Evolutionary conservation across 2,113 vertebrate genomes (phyloP), one percentile per base, ranked within the genome.

Genomic region (Dendropsophus ebraccatus): DNA sequence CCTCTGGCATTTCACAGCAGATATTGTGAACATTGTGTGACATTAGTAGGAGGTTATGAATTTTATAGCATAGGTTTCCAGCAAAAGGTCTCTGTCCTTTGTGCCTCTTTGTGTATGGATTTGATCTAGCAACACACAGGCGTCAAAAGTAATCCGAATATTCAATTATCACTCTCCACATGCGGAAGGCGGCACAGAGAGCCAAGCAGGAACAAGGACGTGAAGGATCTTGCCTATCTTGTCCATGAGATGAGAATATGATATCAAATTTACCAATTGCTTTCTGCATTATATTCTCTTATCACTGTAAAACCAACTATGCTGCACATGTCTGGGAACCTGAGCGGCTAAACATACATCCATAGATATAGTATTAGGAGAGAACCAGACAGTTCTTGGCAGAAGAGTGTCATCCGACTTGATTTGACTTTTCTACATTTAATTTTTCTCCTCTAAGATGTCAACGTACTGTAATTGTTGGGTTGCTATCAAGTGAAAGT

Each of bases 1-100:
- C 85, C 78, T 52, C 77, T 81, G 85, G 77, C 78, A 62, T 74
- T 74, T 81, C 79, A 74, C 85, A 87, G 78, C 41, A 62, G 49
- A 60, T 25, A 62, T 28, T 45, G 76, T 80, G 84, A 80, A 32
- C 65, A 72, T 47, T 72, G 76, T 58, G 76, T 80, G 62, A 56
- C 78, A 62, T 41, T 49, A 74, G 52, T 30, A 25, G 78, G 45
- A 74, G 62, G 78, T 73, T 81, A 81, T 62, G 37, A 28, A 35
- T 79, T 87, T 81, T 87, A 81, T 77, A 45, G 54, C 73, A 35
- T 50, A n/a, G 54, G 58, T 47, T 87, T 47, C 13, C 19, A 62
- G 28, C 60, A 52, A 74, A 87, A 87, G 78, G 47, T 58, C 19
- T 79, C 10, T 67, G 56, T 60, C 58, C 56, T 76, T 77, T 52